Percentiles rank a stretch among this genome's conserved stretches.
Conservation (phyloP, 2,113 vertebrate genomes). For the Sylvia atricapilla region DNA sequence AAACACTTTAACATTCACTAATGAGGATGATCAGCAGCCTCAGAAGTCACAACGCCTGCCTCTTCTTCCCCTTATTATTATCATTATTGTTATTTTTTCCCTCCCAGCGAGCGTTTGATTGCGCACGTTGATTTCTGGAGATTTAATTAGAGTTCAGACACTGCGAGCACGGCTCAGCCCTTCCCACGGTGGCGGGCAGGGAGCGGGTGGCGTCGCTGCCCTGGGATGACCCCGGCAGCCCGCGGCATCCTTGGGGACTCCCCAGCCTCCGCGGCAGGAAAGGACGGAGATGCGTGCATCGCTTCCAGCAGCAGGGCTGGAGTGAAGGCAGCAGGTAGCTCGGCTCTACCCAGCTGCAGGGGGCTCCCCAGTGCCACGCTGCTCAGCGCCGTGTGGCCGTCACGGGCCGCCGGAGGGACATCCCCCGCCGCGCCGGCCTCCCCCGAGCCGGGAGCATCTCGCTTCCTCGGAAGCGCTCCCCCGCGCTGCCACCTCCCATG, state of each 20-base stretch:
- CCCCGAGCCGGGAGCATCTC: background rate
- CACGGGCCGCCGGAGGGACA: background rate
- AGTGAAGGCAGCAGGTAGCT: background rate
- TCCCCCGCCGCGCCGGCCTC: background rate
- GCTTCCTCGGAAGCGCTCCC: accelerated
- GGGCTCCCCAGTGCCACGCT: background rate
- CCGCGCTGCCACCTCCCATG: accelerated
- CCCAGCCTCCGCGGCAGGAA: background rate
- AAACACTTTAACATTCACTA: background rate
- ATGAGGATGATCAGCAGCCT: constrained; percentile 3
- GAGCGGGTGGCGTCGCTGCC: background rate
- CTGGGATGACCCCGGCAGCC: background rate
- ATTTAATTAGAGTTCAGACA: constrained; percentile 20
- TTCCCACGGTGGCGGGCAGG: background rate
- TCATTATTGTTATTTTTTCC: background rate
- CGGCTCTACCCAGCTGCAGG: background rate
- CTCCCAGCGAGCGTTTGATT: constrained; percentile 6
- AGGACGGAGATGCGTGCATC: background rate
- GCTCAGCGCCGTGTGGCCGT: accelerated
- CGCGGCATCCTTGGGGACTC: background rate
- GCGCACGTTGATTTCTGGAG: constrained; percentile 2
- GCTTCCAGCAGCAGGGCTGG: background rate
- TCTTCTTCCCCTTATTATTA: background rate
- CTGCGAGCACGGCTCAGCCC: background rate
- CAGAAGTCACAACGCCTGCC: background rate